Evolutionary conservation across 2,113 vertebrate species (phyloP).

Genomic region (Proterorhinus semilunaris): DNA sequence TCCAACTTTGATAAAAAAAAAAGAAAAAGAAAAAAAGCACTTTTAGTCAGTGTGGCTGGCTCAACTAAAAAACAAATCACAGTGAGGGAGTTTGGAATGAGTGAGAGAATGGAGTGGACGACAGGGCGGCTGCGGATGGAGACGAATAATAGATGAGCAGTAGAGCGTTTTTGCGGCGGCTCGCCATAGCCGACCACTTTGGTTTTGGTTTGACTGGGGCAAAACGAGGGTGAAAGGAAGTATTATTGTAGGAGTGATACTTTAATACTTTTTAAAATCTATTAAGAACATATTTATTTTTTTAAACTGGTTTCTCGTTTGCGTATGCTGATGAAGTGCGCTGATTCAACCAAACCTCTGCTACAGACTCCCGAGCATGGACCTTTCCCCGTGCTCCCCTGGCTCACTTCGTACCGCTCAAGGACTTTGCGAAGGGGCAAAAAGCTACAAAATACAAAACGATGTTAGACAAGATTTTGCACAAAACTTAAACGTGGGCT

Average conservation of each 20-base stretch:
- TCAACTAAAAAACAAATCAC: conserved; percentile 51
- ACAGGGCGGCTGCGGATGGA: conserved; percentile 21
- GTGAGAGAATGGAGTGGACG: conserved; percentile 68
- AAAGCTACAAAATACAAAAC: conserved; percentile 52
- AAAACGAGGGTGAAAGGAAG: conserved; percentile 11
- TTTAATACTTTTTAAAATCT: conserved; percentile 29
- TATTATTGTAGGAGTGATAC: conserved; percentile 37
- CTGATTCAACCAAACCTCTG: conserved; percentile 22
- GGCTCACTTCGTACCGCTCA: conserved; percentile 60
- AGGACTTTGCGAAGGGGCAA: conserved; percentile 69
- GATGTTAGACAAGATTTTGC: conserved; percentile 73
- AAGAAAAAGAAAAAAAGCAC: conserved; percentile 73
- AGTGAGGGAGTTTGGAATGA: conserved; percentile 43
- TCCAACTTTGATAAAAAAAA: conserved; percentile 76
- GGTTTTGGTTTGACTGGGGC: conserved; percentile 12
- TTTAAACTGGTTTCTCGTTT: conserved; percentile 18
- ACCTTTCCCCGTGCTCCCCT: conserved; percentile 22
- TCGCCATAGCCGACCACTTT: conserved; percentile 6
- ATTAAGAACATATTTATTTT: conserved; percentile 40
- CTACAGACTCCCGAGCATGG: conserved; percentile 15
- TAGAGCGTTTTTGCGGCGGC: not conserved
- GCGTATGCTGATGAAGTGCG: conserved; percentile 8
- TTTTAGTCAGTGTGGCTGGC: conserved; percentile 85
- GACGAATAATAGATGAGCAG: conserved; percentile 16
- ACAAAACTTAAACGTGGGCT: conserved; percentile 68